phyloP scores from a whole-genome alignment of 2,113 vertebrate species.

The Phalacrocorax carbo region DNA sequence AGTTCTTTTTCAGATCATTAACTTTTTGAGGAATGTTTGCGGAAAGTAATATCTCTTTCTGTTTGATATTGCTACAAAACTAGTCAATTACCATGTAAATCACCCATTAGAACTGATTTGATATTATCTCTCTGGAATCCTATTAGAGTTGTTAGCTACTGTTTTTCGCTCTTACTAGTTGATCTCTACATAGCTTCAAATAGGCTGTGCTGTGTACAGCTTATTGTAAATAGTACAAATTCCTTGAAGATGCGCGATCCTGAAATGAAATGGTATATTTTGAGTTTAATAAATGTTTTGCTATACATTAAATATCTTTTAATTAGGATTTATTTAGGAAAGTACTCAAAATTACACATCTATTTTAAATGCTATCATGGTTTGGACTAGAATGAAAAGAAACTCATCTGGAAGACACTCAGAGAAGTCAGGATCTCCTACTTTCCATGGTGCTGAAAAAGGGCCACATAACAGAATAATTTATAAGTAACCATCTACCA shows the following conservation, averaged over 20 bases:
- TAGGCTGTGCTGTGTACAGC: background rate
- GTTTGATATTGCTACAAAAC: constrained; percentile 51
- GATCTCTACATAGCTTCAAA: background rate
- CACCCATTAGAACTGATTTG: constrained; percentile 41
- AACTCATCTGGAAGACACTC: background rate
- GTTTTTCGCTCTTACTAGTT: background rate
- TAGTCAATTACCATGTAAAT: constrained; percentile 61
- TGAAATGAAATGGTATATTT: background rate
- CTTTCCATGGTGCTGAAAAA: background rate
- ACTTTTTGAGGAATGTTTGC: constrained; percentile 61
- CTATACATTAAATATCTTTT: background rate
- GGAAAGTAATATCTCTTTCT: constrained; percentile 30
- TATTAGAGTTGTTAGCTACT: background rate
- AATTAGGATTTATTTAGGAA: background rate
- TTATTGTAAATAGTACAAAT: background rate
- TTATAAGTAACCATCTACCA: background rate
- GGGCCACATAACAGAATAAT: background rate
- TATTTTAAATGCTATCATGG: background rate
- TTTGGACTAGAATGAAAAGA: background rate
- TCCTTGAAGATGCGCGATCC: background rate
- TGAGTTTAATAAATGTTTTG: background rate
- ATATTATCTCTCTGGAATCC: constrained; percentile 3
- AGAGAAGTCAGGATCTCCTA: background rate
- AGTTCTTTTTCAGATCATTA: constrained; percentile 56
- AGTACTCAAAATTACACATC: background rate